These are phyloP conservation scores for Lophius americanus DNA, from an alignment of 2,797 vertebrate species.

Conservation along the genomic window DNA sequence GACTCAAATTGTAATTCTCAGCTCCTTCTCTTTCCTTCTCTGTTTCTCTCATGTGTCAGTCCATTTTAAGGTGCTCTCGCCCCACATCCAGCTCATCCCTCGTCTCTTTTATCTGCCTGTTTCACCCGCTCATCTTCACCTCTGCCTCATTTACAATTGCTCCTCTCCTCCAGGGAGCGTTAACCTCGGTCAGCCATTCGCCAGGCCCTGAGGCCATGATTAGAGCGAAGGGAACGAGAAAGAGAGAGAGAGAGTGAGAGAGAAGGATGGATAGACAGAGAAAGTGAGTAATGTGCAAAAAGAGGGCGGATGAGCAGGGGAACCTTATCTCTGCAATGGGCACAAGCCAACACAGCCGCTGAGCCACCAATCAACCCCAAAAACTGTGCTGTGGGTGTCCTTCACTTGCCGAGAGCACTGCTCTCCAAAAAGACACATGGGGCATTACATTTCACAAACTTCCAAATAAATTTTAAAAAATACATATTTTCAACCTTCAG, in stretches of 20 bases:
- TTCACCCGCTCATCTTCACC: slow-evolving; percentile 73
- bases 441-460: slow-evolving; percentile 15
- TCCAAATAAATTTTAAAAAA: too few relatives aligned
- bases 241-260: not conserved
- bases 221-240: slow-evolving; percentile 37
- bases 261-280: slow-evolving; percentile 41
- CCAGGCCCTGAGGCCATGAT: slow-evolving; percentile 68
- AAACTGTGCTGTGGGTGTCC: not conserved
- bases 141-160: slow-evolving; percentile 73
- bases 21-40: slow-evolving; percentile 26
- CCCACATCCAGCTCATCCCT: slow-evolving; percentile 56
- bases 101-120: slow-evolving; percentile 71
- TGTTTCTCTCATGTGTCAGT: slow-evolving; percentile 58
- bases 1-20: slow-evolving; percentile 57
- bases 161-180: slow-evolving; percentile 64
- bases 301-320: slow-evolving; percentile 28
- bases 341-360: slow-evolving; percentile 29
- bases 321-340: slow-evolving; percentile 39
- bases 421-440: slow-evolving; percentile 7
- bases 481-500: slow-evolving; percentile 21
- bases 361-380: slow-evolving; percentile 48
- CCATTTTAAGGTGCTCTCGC: slow-evolving; percentile 60
- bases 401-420: not conserved
- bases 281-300: slow-evolving; percentile 47
- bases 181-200: slow-evolving; percentile 66